Evolutionary conservation across 2,888 invertebrate species (phyloP).

Genomic region (Folsomia manolachei): DNA sequence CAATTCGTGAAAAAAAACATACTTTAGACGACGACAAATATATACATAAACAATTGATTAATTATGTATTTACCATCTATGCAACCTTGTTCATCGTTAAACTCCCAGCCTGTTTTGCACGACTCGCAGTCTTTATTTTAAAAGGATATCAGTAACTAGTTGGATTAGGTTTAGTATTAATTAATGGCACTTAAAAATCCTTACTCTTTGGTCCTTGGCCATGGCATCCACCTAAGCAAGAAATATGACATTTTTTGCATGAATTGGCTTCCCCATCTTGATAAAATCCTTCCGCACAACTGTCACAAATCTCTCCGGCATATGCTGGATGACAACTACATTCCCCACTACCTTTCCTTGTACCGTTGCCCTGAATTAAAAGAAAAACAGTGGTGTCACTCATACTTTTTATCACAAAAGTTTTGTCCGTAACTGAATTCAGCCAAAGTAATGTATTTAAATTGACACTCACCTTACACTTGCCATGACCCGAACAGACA

Average conservation of each 20-base stretch:
- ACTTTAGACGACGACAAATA: no score
- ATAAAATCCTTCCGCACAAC: slow-evolving; percentile 73
- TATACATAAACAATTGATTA: not conserved
- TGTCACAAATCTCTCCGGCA: slow-evolving; percentile 69
- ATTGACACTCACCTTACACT: slow-evolving; percentile 61
- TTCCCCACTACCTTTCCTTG: slow-evolving; percentile 86
- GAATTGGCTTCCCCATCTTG: slow-evolving; percentile 70
- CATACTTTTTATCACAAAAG: no score
- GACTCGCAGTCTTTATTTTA: slow-evolving; percentile 60
- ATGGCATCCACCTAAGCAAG: slow-evolving; percentile 75
- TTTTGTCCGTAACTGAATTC: no score
- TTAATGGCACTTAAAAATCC: no score
- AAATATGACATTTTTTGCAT: slow-evolving; percentile 73
- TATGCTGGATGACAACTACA: slow-evolving; percentile 85
- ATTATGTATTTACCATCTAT: slow-evolving; percentile 47
- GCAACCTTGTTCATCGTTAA: slow-evolving; percentile 73
- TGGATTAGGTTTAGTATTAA: no score
- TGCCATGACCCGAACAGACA: slow-evolving; percentile 79
- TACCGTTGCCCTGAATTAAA: slow-evolving; percentile 72
- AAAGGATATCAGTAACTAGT: no score
- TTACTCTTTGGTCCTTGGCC: slow-evolving; percentile 69
- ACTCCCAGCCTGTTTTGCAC: slow-evolving; percentile 71
- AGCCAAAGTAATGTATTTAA: no score
- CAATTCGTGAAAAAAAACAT: no score
- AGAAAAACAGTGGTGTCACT: not conserved